These are phyloP conservation scores for Cyprinodon tularosa DNA, from an alignment of 2,113 vertebrate species.

Conservation along the genomic window DNA sequence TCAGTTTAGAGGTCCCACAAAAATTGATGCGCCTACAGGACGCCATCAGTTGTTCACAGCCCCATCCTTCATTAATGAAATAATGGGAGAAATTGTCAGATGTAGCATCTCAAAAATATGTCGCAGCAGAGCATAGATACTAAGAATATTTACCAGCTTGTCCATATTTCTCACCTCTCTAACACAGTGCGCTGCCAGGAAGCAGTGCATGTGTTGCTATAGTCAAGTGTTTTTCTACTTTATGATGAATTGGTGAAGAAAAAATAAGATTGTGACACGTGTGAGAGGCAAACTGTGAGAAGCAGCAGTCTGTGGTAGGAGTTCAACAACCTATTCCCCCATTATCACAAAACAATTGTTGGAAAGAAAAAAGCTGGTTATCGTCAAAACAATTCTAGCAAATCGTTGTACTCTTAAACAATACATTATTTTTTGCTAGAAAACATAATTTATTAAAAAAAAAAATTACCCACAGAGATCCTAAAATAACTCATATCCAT, in stretches of 20 bases:
- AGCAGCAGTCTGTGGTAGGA: slow-evolving; percentile 1
- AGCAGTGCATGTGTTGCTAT: slow-evolving; percentile 30
- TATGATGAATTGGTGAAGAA: slow-evolving; percentile 1
- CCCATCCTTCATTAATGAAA: slow-evolving; percentile 65
- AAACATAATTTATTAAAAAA: not conserved
- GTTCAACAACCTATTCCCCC: slow-evolving; percentile 5
- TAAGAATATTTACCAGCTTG: slow-evolving; percentile 35
- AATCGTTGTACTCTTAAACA: not conserved
- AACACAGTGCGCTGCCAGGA: slow-evolving; percentile 32
- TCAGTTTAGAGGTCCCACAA: slow-evolving; percentile 52
- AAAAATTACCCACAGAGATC: not conserved
- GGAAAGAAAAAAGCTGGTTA: not conserved
- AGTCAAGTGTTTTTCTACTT: slow-evolving; percentile 21
- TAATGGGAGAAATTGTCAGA: slow-evolving; percentile 70
- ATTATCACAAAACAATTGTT: slow-evolving; percentile 8
- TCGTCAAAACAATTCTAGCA: too few species aligned
- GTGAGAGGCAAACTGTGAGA: slow-evolving; percentile 9
- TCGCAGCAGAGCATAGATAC: slow-evolving; percentile 37
- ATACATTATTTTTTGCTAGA: not conserved
- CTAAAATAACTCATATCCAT: not conserved
- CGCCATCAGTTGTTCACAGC: slow-evolving; percentile 52
- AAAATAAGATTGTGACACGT: slow-evolving; percentile 4
- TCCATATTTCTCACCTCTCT: slow-evolving; percentile 43
- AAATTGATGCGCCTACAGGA: slow-evolving; percentile 54
- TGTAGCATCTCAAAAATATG: slow-evolving; percentile 47